Percentiles rank a stretch among this genome's conserved stretches.
Evolutionary conservation across 2,888 invertebrate species (phyloP).

Genomic region (Polyploca ridens): DNA sequence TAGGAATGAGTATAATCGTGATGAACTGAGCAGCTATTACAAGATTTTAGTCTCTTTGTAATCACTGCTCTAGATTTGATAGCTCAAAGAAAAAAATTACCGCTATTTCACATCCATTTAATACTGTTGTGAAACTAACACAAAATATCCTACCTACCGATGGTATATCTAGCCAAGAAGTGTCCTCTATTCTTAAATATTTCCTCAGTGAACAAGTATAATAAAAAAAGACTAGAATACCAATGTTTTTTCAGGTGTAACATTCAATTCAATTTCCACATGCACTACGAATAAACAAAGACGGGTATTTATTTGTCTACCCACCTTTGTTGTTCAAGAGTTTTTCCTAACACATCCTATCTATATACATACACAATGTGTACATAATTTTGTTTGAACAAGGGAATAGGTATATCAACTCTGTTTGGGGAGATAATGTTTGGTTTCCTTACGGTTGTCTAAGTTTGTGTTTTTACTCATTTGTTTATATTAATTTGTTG

Average conservation of each 20-base stretch:
- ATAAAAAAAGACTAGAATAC: too few species aligned
- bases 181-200: too few species aligned
- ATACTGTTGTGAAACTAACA: too few species aligned
- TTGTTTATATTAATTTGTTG: slow-evolving; percentile 21
- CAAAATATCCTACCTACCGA: too few species aligned
- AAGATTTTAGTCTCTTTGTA: too few species aligned
- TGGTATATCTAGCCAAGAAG: too few species aligned
- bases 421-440: slow-evolving; percentile 40
- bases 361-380: slow-evolving; percentile 33
- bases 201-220: too few species aligned
- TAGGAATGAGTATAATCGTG: too few species aligned
- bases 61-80: too few species aligned
- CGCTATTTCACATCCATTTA: too few species aligned
- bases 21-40: too few species aligned
- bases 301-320: slow-evolving; percentile 20
- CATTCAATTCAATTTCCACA: not conserved
- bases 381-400: slow-evolving; percentile 46
- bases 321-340: slow-evolving; percentile 20
- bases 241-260: not conserved
- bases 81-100: too few species aligned
- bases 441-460: slow-evolving; percentile 22
- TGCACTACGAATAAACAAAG: not conserved
- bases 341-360: slow-evolving; percentile 28
- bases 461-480: slow-evolving; percentile 21
- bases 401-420: slow-evolving; percentile 44